Evolutionary conservation across 2,113 vertebrate genomes (phyloP), one percentile per base, ranked within the genome.

Genomic region (Zosterops japonicus): DNA sequence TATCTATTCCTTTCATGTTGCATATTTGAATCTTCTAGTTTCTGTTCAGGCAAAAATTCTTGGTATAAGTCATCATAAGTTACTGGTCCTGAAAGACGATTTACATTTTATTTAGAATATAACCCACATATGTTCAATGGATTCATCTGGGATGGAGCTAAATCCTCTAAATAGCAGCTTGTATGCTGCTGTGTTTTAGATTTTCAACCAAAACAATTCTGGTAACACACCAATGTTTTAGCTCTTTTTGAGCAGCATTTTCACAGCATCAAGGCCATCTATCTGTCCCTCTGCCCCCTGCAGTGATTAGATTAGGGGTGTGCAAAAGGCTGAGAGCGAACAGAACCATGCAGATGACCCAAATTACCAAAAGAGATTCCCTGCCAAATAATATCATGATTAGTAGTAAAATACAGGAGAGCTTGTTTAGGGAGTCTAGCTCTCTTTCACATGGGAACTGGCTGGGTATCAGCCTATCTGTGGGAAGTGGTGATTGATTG

Each of bases 251-350:
- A 89, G 33, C 3, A 72, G 12, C 1, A 0, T 83, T 82, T 67
- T 29, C 28, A 50, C 5, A 47, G 22, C 2, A 3, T 23, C 35
- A 47, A 61, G 39, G 20, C 9, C 44, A 68, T 39, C 9, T 71
- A 19, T 52, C 39, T 64, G 27, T 78, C 20, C 61, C 16, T 68
- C 35, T 55, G 42, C 1, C 1, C 2, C 8, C 14, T 4, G 0
- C 28, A 31, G 60, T 27, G 20, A 42, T 56, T 33, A 65, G 23
- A 64, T 1, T 25, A 3, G 15, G 21, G 1, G 1, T 41, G 2
- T 4, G 1, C 5, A 83, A 72, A 57, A 55, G 8, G 1, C 5
- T 68, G 19, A 17, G 47, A 81, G 7, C 24, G 29, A 55, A 50
- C 0, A 3, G 20, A 72, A 56, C 11, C 13, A 29, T 46, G 13